A percentile compares a stretch with the other conserved stretches of the same genome.
phyloP scores from a whole-genome alignment of 2,888 invertebrate genomes.

The Aphidoletes aphidimyza region DNA sequence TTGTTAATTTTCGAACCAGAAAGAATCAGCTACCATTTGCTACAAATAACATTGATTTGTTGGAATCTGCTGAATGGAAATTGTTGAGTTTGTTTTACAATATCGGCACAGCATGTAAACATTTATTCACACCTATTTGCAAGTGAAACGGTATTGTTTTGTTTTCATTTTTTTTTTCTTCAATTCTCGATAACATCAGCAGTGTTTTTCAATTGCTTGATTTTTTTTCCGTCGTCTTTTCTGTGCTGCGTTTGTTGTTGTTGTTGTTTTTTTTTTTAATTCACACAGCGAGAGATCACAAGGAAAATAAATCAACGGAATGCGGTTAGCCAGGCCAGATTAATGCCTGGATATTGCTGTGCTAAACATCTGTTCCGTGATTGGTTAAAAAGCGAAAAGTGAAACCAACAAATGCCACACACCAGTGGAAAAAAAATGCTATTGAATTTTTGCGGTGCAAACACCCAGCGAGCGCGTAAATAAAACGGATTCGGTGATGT shows the following conservation, averaged over 20 bases:
- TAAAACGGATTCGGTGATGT: neutral
- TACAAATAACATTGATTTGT: no score
- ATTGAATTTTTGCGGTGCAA: constrained; percentile 8
- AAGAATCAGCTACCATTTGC: neutral
- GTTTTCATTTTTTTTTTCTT: neutral
- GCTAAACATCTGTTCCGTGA: neutral
- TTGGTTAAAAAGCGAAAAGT: neutral
- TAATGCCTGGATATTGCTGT: constrained; percentile 21
- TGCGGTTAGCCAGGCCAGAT: constrained; percentile 11
- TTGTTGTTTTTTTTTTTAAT: neutral
- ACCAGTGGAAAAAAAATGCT: neutral
- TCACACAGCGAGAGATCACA: constrained; percentile 33
- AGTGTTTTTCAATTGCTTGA: neutral
- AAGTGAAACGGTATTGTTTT: neutral
- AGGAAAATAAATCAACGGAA: constrained; percentile 32
- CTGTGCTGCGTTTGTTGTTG: neutral
- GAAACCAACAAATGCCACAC: constrained; percentile 10
- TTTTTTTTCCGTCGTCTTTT: neutral
- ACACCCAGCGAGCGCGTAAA: constrained; percentile 10
- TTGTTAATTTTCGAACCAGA: neutral
- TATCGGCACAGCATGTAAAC: neutral
- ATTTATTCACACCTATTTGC: constrained; percentile 34
- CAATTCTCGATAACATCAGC: neutral
- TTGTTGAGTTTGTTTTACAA: no score
- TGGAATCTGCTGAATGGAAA: no score